Conservation (phyloP, 2,113 vertebrate genomes). For the Calidris pugnax region DNA sequence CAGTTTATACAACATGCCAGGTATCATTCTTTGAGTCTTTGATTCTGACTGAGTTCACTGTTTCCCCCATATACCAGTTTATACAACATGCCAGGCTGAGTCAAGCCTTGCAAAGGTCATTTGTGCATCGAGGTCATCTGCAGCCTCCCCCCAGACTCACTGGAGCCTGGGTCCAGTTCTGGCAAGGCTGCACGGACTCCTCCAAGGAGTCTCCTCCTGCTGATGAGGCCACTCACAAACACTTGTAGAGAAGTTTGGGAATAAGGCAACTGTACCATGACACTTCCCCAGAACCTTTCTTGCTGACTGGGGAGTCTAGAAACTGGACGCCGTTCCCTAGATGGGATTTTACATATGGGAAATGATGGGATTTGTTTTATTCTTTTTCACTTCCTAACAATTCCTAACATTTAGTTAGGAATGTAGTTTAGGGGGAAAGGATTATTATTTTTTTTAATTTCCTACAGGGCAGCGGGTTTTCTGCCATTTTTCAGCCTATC, state of each 20-base stretch:
- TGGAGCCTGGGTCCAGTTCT: not conserved
- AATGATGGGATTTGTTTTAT: not conserved
- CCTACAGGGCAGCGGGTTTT: not conserved
- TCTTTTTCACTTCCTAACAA: not conserved
- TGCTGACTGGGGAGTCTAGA: not conserved
- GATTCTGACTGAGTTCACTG: not conserved
- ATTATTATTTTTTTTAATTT: not conserved
- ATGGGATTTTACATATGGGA: not conserved
- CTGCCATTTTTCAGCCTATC: not conserved
- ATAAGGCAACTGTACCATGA: fast-evolving
- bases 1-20: not conserved
- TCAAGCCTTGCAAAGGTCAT: not conserved
- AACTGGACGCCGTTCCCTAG: not conserved
- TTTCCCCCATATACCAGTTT: not conserved
- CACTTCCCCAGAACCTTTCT: not conserved
- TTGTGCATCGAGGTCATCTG: not conserved
- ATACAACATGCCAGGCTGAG: not conserved
- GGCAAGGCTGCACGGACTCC: not conserved
- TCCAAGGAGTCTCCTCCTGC: not conserved
- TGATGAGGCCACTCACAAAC: not conserved
- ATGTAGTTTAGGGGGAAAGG: too few relatives aligned
- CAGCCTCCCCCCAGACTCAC: not conserved
- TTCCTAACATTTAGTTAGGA: not conserved
- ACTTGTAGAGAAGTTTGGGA: not conserved
- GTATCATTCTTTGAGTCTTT: too few relatives aligned